These are phyloP conservation scores for Imbricaverruca yamaguchii DNA, from an alignment of 2,888 invertebrate genomes.

Conservation along the genomic window DNA sequence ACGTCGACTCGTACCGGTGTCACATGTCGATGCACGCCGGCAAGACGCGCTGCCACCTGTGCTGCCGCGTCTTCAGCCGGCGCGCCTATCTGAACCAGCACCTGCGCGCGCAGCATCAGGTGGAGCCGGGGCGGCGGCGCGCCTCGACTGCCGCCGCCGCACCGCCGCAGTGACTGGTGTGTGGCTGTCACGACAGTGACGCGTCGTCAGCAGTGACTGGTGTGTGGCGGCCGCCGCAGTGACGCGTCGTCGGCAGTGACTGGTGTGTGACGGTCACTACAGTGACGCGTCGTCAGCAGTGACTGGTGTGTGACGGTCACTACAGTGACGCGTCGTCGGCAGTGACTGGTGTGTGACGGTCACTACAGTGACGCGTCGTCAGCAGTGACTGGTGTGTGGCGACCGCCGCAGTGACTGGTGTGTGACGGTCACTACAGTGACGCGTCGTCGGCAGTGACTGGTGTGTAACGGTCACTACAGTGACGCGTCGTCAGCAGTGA, in stretches of 20 bases:
- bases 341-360: neutral
- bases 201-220: too few species aligned
- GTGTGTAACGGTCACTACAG: too few species aligned
- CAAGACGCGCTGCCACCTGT: constrained; percentile 11
- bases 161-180: neutral
- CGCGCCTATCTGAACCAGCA: constrained; percentile 14
- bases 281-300: neutral
- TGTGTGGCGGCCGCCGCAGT: too few species aligned
- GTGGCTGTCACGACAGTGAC: neutral
- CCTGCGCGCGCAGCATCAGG: constrained; percentile 2
- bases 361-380: neutral
- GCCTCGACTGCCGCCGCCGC: constrained; percentile 7
- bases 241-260: neutral
- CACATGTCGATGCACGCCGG: constrained; percentile 12
- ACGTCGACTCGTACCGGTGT: constrained; percentile 9
- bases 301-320: too few species aligned
- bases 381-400: too few species aligned
- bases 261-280: neutral
- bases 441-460: too few species aligned
- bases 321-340: neutral
- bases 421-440: neutral
- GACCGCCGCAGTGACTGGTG: too few species aligned
- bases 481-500: neutral
- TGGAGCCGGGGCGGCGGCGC: constrained; percentile 13
- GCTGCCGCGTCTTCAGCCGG: neutral